Conservation (phyloP, 2,888 invertebrate genomes). For the Tachina grossa region DNA sequence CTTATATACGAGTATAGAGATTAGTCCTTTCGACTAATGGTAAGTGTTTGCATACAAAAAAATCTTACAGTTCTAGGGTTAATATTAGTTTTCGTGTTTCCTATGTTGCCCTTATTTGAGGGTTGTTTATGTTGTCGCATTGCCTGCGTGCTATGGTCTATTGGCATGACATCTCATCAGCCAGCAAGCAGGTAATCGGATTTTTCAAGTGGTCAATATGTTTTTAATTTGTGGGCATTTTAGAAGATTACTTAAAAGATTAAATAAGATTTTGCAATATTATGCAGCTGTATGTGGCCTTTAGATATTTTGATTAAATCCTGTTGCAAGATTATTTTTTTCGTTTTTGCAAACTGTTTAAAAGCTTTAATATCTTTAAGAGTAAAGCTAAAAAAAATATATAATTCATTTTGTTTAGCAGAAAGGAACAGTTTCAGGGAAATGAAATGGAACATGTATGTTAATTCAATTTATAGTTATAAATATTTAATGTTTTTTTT, state of each 20-base stretch:
- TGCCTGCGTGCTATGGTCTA: slow-evolving; percentile 11
- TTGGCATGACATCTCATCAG: slow-evolving; percentile 71
- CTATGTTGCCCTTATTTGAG: slow-evolving; percentile 72
- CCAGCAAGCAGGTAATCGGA: slow-evolving; percentile 78
- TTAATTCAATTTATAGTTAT: too few relatives aligned
- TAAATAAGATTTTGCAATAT: slow-evolving; percentile 43
- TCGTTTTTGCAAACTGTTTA: background rate
- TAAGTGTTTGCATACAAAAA: too few relatives aligned
- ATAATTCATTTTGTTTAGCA: too few relatives aligned
- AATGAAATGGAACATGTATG: too few relatives aligned
- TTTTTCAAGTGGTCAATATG: slow-evolving; percentile 76
- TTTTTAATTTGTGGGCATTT: slow-evolving; percentile 79
- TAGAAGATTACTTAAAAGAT: slow-evolving; percentile 62
- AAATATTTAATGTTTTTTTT: too few relatives aligned
- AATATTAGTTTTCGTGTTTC: slow-evolving; percentile 31
- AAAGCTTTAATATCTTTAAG: too few relatives aligned
- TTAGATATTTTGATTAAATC: slow-evolving; percentile 49
- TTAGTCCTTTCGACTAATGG: too few relatives aligned
- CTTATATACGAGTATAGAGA: too few relatives aligned
- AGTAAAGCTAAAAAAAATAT: too few relatives aligned
- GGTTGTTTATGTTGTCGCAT: slow-evolving; percentile 50
- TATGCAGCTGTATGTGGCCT: slow-evolving; percentile 42
- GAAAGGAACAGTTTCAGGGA: too few relatives aligned
- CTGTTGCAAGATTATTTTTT: background rate
- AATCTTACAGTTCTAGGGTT: too few relatives aligned